Conservation (phyloP, 2,888 invertebrate species). For the Slavum lentiscoides region DNA sequence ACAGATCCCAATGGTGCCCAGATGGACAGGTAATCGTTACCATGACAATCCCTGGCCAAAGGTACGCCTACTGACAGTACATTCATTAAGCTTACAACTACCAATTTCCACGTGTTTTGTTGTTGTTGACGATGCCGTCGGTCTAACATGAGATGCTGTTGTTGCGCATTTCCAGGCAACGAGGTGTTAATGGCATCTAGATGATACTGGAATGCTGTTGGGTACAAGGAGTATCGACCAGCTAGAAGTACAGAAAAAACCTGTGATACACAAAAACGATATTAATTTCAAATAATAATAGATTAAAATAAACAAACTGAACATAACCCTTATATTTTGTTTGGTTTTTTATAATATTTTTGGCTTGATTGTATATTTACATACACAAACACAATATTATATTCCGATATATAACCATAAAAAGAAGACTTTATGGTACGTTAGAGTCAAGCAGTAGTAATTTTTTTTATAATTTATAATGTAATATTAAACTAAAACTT, state of each 20-base stretch:
- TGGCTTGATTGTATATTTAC: too few relatives aligned
- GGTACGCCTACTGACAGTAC: slow-evolving; percentile 84
- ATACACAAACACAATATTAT: too few relatives aligned
- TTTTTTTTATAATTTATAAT: too few relatives aligned
- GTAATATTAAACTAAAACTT: too few relatives aligned
- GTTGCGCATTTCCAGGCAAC: slow-evolving; percentile 12
- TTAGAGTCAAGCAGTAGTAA: too few relatives aligned
- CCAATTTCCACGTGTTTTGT: slow-evolving; percentile 70
- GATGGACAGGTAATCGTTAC: slow-evolving; percentile 73
- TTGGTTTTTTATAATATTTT: too few relatives aligned
- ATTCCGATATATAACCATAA: too few relatives aligned
- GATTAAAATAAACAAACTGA: too few relatives aligned
- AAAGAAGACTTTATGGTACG: too few relatives aligned
- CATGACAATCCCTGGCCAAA: slow-evolving; percentile 75
- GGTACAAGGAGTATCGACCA: slow-evolving; percentile 67
- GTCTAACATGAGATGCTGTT: slow-evolving; percentile 29
- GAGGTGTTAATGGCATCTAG: slow-evolving; percentile 60
- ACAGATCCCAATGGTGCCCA: slow-evolving; percentile 87
- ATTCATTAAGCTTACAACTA: slow-evolving; percentile 74
- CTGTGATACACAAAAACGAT: slow-evolving; percentile 54
- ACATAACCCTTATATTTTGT: too few relatives aligned
- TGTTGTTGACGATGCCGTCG: slow-evolving; percentile 29
- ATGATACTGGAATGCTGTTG: slow-evolving; percentile 17
- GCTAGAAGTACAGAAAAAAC: slow-evolving; percentile 74
- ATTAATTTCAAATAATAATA: neutral